Evolutionary conservation across 1,140 invertebrate species (phyloP), one percentile per base, ranked within the genome.

Genomic region (Dufourea novaeangliae): DNA sequence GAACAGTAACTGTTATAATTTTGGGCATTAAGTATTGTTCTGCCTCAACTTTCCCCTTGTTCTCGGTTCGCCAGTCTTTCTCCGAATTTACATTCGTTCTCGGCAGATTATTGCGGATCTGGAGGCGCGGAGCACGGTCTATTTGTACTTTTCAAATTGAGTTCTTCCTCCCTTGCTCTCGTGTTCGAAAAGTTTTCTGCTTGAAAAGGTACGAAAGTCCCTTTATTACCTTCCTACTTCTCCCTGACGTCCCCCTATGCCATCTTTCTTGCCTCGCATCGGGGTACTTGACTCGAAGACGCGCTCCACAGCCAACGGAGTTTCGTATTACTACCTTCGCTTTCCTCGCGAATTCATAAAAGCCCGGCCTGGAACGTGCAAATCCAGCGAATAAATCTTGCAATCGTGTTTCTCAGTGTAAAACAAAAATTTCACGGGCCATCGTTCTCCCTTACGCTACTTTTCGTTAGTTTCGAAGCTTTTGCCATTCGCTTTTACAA

Each of bases 121-220:
- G 3, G 5, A 10, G 50, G 20, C 27, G 25, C 27, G 11, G 14
- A 44, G 37, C 41, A 41, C 34, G 25, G 2, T 52, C 62, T 77
- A 64, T 80, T 78, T 71, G 54, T 74, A 82, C 52, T 56, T 61
- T 57, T 69, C 11, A 71, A 73, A 80, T 66, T 52, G 73, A 32
- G 11, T 46, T 77, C 34, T 46, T 77, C 34, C 50, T 12, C 14
- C 22, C 2, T 6, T 12, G 34, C 39, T 17, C 20, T 50, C 46
- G 46, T n/a, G 29, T 70, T 50, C 69, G 50, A 10, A 78, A 84
- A 85, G 69, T 74, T 85, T 70, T 56, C 52, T 8, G 52, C 68
- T 78, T 39, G 83, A 67, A 73, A 84, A 69, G 66, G 50, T 59
- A 72, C 50, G 63, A 77, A 57, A 85, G 79, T 81, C 71, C 77